A percentile compares a stretch with the other conserved stretches of the same genome.
Evolutionary conservation across 2,797 vertebrate species (phyloP).

Genomic region (Parambassis ranga): DNA sequence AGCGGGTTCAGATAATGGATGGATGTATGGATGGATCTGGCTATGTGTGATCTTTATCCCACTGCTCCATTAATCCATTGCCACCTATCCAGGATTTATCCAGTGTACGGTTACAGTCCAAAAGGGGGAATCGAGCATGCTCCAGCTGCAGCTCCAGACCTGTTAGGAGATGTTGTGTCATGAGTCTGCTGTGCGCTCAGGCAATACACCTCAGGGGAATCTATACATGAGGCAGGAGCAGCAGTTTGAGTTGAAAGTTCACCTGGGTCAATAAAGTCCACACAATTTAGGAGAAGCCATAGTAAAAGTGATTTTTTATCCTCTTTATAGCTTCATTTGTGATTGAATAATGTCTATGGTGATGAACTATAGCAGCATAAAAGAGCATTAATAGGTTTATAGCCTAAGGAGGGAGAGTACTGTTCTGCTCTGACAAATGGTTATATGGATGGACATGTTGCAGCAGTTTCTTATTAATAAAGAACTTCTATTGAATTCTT

Average conservation of each 20-base stretch:
- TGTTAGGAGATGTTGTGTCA: slow-evolving; percentile 10
- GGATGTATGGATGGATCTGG: no score
- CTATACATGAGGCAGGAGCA: slow-evolving; percentile 10
- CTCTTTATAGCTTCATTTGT: no score
- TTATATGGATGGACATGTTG: no score
- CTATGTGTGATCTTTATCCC: slow-evolving; percentile 10
- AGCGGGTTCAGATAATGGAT: no score
- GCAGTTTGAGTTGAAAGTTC: slow-evolving; percentile 12
- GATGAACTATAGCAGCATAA: no score
- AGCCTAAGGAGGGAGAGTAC: no score
- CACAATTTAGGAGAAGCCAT: slow-evolving; percentile 6
- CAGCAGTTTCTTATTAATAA: no score
- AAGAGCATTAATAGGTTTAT: no score
- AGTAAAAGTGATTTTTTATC: no score
- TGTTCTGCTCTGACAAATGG: no score
- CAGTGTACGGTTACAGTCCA: background rate
- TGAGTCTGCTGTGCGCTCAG: background rate
- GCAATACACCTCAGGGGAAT: slow-evolving; percentile 8
- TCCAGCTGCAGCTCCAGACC: background rate
- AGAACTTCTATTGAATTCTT: no score
- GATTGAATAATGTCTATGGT: no score
- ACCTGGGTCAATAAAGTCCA: slow-evolving; percentile 5
- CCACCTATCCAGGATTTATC: background rate
- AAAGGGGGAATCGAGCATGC: background rate
- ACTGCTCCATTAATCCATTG: slow-evolving; percentile 1